Evolutionary conservation across 2,888 invertebrate genomes (phyloP).

Genomic region (Lithophane ornitopus): DNA sequence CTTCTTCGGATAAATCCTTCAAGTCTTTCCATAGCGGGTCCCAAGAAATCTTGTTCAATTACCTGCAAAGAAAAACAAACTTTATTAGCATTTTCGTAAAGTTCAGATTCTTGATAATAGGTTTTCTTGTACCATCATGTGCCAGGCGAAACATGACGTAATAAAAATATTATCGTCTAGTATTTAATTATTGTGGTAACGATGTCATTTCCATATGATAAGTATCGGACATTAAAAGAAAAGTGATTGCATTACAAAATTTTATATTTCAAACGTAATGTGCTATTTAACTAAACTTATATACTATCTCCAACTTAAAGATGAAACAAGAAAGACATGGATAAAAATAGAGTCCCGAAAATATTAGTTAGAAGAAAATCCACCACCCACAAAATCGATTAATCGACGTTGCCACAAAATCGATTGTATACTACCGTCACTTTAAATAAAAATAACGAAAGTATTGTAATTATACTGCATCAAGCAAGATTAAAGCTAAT

Average conservation of each 20-base stretch:
- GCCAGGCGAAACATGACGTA: slow-evolving; percentile 60
- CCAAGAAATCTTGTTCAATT: slow-evolving; percentile 59
- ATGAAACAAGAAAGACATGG: no score
- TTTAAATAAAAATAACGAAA: no score
- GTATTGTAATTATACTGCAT: slow-evolving; percentile 13
- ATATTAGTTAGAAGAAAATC: no score
- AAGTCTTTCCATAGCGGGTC: slow-evolving; percentile 41
- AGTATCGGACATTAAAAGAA: slow-evolving; percentile 28
- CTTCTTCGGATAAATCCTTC: slow-evolving; percentile 41
- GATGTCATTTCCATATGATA: slow-evolving; percentile 26
- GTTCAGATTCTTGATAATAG: slow-evolving; percentile 31
- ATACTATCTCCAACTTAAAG: no score
- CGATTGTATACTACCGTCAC: no score
- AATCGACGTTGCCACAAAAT: no score
- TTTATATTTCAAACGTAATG: neutral
- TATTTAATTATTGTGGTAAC: slow-evolving; percentile 54
- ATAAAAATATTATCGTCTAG: slow-evolving; percentile 35
- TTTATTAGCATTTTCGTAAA: slow-evolving; percentile 36
- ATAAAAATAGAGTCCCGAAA: no score
- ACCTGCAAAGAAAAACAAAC: slow-evolving; percentile 70
- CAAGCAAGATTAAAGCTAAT: slow-evolving; percentile 27
- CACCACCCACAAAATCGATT: no score
- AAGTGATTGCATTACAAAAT: neutral
- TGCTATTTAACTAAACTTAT: no score
- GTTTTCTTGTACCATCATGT: slow-evolving; percentile 66